A percentile compares a stretch with the other conserved stretches of the same genome.
These are phyloP conservation scores for Drosophila pruinosa DNA, from an alignment of 1,140 invertebrate species.

Conservation along the genomic window DNA sequence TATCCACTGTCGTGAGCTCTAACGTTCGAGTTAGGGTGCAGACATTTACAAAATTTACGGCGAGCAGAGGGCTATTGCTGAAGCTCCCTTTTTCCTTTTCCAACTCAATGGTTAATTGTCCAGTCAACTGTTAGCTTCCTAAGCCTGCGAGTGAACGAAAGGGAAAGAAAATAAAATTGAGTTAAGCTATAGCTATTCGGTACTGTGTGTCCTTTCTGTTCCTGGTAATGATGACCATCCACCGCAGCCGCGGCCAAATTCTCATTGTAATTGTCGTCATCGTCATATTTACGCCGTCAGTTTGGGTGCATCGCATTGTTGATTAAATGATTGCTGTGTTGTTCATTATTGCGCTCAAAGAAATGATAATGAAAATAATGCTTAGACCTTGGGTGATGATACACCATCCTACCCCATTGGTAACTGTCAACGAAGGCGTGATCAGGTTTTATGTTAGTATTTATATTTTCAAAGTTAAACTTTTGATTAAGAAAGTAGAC, in stretches of 20 bases:
- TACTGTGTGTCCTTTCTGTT: not conserved
- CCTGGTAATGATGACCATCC: slow-evolving; percentile 55
- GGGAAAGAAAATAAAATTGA: slow-evolving; percentile 14
- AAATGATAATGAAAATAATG: slow-evolving; percentile 56
- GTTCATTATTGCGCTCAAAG: slow-evolving; percentile 54
- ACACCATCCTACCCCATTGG: not conserved
- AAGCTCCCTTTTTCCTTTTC: slow-evolving; percentile 75
- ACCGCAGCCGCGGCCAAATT: slow-evolving; percentile 54
- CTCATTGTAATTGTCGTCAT: slow-evolving; percentile 49
- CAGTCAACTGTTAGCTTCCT: slow-evolving; percentile 68
- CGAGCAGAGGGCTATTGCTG: slow-evolving; percentile 27
- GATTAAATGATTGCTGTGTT: slow-evolving; percentile 61
- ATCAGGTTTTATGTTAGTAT: not conserved
- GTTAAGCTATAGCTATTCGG: slow-evolving; percentile 2
- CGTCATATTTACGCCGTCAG: slow-evolving; percentile 23
- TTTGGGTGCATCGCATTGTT: slow-evolving; percentile 59
- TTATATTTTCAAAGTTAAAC: not conserved
- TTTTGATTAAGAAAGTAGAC: too few relatives aligned
- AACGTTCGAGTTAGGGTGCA: slow-evolving; percentile 42
- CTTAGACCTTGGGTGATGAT: slow-evolving; percentile 11
- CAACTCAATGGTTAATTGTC: slow-evolving; percentile 66
- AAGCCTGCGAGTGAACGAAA: slow-evolving; percentile 20
- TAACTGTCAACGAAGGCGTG: slow-evolving; percentile 33
- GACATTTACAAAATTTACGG: slow-evolving; percentile 53
- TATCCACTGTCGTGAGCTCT: slow-evolving; percentile 19